These are phyloP conservation scores for Drosophila melanosoma DNA, from an alignment of 2,888 invertebrate species.

Conservation along the genomic window DNA sequence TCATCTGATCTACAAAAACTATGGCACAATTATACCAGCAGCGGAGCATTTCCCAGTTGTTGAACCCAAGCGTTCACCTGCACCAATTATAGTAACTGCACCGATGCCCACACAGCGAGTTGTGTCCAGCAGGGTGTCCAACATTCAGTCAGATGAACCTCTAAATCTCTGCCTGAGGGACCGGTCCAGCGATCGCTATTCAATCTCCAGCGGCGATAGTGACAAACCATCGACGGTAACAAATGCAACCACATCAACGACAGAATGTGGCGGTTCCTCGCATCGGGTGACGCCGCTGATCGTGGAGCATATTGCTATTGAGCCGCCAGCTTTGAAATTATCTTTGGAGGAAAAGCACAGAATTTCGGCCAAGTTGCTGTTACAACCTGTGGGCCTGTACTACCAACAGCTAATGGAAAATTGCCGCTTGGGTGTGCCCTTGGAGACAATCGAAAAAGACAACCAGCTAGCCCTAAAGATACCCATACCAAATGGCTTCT, in stretches of 20 bases:
- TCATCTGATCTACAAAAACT: constrained; percentile 95
- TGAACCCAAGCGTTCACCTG: constrained; percentile 9
- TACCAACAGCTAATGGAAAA: constrained; percentile 90
- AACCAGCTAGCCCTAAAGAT: constrained; percentile 84
- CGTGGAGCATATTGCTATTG: constrained; percentile 16
- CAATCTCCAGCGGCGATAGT: constrained; percentile 83
- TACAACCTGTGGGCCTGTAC: constrained; percentile 91
- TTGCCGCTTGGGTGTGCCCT: constrained; percentile 78
- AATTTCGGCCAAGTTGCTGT: constrained; percentile 86
- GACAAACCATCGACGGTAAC: constrained; percentile 48
- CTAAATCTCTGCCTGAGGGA: constrained; percentile 93
- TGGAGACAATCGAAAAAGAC: constrained; percentile 84
- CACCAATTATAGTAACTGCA: not conserved
- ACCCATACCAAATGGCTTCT: constrained; percentile 79
- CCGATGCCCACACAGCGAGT: constrained; percentile 5
- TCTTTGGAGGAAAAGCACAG: constrained; percentile 33
- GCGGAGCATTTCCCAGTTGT: constrained; percentile 14
- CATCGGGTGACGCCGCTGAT: constrained; percentile 51
- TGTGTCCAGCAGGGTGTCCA: not conserved
- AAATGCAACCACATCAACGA: constrained; percentile 80
- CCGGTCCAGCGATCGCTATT: constrained; percentile 82
- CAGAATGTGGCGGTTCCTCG: constrained; percentile 54
- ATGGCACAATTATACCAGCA: constrained; percentile 92
- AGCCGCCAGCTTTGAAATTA: constrained; percentile 86
- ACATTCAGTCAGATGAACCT: constrained; percentile 87